Evolutionary conservation across 1,140 invertebrate genomes (phyloP), one percentile per base, ranked within the genome.

Genomic region (Octopus sinensis): DNA sequence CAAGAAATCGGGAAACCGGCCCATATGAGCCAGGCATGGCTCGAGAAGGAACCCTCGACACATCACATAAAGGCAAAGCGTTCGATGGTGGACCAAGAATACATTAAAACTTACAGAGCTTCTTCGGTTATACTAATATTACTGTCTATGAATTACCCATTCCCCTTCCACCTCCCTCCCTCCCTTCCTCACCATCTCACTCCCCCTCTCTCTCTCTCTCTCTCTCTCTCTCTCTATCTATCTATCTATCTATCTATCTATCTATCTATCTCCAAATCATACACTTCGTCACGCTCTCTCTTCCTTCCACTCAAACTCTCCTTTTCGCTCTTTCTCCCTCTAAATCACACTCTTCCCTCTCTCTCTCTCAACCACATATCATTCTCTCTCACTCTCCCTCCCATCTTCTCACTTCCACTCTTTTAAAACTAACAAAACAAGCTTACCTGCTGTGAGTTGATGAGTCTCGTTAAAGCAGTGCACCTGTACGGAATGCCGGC

Each of bases 391-490:
- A 13, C 62, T 68, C 62, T 68, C 62, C n/a, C 62, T 68, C 62
- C n/a, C 62, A 13, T n/a, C n/a, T n/a, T 68, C 62, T 68, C 62
- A 13, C 62, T 68, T n/a, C 62, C 62, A 13, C 62, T 68, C 62
- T 68, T n/a, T 68, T 68, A 68, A n/a, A 68, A n/a, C 62, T 13
- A 12, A 68, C 62, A 68, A 13, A 13, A 12, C 12, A n/a, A 1
- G 30, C 68, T 73, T 73, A 23, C 68, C 68, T 73, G 68, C 68
- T n/a, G 68, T 73, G 17, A 73, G 30, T n/a, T n/a, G 68, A n/a
- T 73, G 68, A 73, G 68, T 73, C 30, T 73, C 5, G 6, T 73
- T 13, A 13, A 73, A 5, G 30, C 68, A 73, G 5, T 73, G 68
- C 17, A 73, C 68, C 5, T 73, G 17, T 13, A 23, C 17, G 30